Base-by-base conservation (phyloP, 1,140 invertebrate genomes). In the Lycorma delicatula region DNA sequence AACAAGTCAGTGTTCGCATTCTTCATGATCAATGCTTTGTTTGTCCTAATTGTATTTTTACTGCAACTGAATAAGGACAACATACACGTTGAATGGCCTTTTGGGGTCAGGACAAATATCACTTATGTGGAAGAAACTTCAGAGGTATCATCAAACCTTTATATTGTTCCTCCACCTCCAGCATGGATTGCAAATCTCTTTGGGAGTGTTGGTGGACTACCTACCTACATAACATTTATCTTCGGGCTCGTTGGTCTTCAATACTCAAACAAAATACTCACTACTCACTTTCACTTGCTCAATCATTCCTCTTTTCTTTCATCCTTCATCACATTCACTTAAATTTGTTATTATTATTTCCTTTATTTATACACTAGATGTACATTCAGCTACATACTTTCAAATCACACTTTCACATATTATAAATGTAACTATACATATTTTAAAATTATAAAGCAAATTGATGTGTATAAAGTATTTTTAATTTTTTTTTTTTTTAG, bases 1-100 rank as follows among this genome's bases (percentile, higher is more conserved):
- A 97, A 97, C 83, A 95, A 95, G 75, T 89, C 91, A 65, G 92
- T 96, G 59, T 97, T 97, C 75, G 91, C 91, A 67, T 98, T 97
- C 85, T 90, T 97, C 79, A 97, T 99, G 92, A 88, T 97, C 79
- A 99, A 99, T 83, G 91, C 94, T 74, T 85, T 98, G 68, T 98
- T 98, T 82, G 92, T 98, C 72, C 85, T 98, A 76, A 91, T 97
- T 75, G 93, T 98, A 69, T 93, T 98, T 79, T 87, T 97, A 75
- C 87, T 98, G 68, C 95, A 98, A 86, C 82, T 96, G 75, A 94
- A 96, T 80, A 97, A 96, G 84, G 91, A 96, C 79, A 87, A 90
- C 76, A 81, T 95, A 68, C 91, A 95, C 78, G 84, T 96, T 75
- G 80, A 93, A 75, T 96, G 91, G 93, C 92, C 89, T 67, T 82